Percentiles rank a stretch among this genome's conserved stretches.
Evolutionary conservation across 2,113 vertebrate genomes (phyloP).

Genomic region (Plecotus auritus): DNA sequence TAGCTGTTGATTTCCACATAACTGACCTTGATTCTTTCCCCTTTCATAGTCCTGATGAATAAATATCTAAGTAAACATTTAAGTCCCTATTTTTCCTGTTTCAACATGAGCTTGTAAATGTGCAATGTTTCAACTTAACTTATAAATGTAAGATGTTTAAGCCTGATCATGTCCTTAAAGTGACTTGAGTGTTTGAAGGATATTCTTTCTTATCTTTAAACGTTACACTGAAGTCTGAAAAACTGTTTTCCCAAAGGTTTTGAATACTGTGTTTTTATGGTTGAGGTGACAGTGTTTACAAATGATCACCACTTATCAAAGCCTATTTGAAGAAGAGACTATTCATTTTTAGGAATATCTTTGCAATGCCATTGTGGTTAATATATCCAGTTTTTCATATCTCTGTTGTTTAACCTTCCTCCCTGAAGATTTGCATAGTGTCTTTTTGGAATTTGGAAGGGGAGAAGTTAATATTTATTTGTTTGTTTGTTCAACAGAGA

Average conservation of each 20-base stretch:
- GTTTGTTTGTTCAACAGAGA: background rate
- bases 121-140: background rate
- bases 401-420: background rate
- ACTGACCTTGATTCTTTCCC: background rate
- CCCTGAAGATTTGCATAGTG: background rate
- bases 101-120: background rate
- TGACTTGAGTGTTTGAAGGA: background rate
- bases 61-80: background rate
- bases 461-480: background rate
- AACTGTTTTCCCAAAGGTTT: background rate
- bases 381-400: background rate
- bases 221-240: background rate
- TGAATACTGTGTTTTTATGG: background rate
- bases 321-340: background rate
- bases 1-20: background rate
- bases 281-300: background rate
- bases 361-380: background rate
- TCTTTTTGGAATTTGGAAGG: background rate
- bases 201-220: slow-evolving; percentile 13
- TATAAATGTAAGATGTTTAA: background rate
- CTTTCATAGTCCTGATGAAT: background rate
- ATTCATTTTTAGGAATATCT: background rate
- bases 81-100: background rate
- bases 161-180: background rate
- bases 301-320: background rate